phyloP scores from a whole-genome alignment of 2,888 invertebrate genomes.

The Drosophila nigricruria region DNA sequence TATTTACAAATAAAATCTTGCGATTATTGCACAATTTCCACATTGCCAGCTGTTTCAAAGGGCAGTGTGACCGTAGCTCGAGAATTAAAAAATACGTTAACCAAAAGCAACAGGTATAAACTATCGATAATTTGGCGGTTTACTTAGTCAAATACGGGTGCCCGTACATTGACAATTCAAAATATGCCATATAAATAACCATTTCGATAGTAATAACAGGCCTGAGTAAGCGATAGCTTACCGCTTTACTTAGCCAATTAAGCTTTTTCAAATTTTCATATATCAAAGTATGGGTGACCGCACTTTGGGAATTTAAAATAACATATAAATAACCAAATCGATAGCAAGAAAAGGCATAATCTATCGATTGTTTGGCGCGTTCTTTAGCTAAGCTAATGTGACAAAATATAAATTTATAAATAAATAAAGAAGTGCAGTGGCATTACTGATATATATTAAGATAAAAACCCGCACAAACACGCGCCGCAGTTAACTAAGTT shows the following conservation, averaged over 20 bases:
- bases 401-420: not conserved
- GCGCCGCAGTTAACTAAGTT: conserved; percentile 41
- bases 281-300: not conserved
- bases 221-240: not conserved
- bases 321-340: not conserved
- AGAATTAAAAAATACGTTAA: not conserved
- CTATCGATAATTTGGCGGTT: not conserved
- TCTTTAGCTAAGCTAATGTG: not conserved
- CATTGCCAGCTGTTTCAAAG: conserved; percentile 40
- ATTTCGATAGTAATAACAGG: not conserved
- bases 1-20: conserved; percentile 4
- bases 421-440: not conserved
- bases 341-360: not conserved
- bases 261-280: not conserved
- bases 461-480: conserved; percentile 5
- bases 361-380: not conserved
- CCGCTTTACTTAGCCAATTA: not conserved
- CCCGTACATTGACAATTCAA: not conserved
- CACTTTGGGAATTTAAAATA: not conserved
- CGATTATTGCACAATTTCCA: conserved; percentile 56
- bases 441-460: not conserved
- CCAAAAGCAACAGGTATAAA: not conserved
- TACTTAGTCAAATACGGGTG: not conserved
- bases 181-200: not conserved
- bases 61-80: conserved; percentile 9